phyloP scores from a whole-genome alignment of 2,888 invertebrate genomes.

The Cephus spinipes region DNA sequence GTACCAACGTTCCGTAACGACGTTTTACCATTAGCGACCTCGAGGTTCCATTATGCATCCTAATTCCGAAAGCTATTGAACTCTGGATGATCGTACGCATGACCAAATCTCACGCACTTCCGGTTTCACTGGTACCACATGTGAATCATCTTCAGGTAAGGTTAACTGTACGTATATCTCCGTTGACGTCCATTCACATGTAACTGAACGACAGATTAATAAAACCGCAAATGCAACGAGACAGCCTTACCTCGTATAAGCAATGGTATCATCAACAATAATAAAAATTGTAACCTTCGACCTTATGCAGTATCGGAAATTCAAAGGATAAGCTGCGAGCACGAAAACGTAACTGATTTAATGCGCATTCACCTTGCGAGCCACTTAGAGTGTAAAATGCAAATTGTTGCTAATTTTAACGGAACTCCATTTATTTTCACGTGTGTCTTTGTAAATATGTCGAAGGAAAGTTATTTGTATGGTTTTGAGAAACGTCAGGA shows the following conservation, averaged over 20 bases:
- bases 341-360: not conserved
- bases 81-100: constrained; percentile 47
- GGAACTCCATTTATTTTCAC: not conserved
- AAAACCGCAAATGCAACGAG: not conserved
- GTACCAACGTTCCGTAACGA: constrained; percentile 50
- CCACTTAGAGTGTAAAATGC: not conserved
- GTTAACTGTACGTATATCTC: not conserved
- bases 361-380: not conserved
- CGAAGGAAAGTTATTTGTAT: not conserved
- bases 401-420: not conserved
- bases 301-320: not conserved
- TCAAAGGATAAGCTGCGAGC: not conserved
- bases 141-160: not conserved
- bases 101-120: constrained; percentile 47
- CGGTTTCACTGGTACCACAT: constrained; percentile 27
- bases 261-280: not conserved
- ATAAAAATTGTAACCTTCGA: not conserved
- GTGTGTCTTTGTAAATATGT: not conserved
- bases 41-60: constrained; percentile 45
- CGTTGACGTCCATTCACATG: not conserved
- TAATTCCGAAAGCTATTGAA: constrained; percentile 57
- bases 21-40: constrained; percentile 51
- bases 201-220: not conserved
- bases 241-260: not conserved
- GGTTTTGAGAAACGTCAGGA: not conserved